Conservation (phyloP, 2,113 vertebrate species). For the Crotalus tigris region DNA sequence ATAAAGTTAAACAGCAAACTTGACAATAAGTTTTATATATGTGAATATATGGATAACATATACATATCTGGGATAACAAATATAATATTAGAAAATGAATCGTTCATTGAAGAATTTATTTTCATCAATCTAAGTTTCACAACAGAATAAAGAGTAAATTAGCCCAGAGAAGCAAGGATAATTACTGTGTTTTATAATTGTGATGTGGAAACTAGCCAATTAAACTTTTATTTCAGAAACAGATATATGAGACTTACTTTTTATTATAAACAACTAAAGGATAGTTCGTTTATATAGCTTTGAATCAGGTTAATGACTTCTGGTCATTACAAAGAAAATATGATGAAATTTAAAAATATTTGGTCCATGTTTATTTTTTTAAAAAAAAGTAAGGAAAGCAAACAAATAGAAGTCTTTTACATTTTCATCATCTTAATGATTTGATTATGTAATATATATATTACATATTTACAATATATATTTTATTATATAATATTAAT, state of each 20-base stretch:
- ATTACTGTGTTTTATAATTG: background rate
- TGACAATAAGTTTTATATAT: background rate
- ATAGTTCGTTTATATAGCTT: background rate
- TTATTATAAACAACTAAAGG: background rate
- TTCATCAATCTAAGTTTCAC: background rate
- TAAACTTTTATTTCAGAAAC: background rate
- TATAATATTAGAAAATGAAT: background rate
- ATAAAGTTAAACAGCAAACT: background rate
- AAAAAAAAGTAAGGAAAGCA: background rate
- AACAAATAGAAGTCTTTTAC: background rate
- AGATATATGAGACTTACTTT: background rate
- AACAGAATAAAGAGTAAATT: background rate
- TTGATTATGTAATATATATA: background rate
- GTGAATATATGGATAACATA: background rate
- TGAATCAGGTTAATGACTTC: background rate
- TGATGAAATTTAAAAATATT: background rate
- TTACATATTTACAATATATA: background rate
- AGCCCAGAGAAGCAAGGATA: background rate
- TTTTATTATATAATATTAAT: background rate
- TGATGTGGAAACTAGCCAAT: background rate
- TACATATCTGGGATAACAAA: background rate
- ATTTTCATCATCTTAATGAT: background rate
- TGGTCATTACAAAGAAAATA: background rate
- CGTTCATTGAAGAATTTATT: background rate
- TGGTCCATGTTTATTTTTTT: background rate